Percentiles rank a stretch among this genome's conserved stretches.
phyloP scores from a whole-genome alignment of 30 jellyfish, hydroid and myxozoan species.

The Chironex yamaguchii region DNA sequence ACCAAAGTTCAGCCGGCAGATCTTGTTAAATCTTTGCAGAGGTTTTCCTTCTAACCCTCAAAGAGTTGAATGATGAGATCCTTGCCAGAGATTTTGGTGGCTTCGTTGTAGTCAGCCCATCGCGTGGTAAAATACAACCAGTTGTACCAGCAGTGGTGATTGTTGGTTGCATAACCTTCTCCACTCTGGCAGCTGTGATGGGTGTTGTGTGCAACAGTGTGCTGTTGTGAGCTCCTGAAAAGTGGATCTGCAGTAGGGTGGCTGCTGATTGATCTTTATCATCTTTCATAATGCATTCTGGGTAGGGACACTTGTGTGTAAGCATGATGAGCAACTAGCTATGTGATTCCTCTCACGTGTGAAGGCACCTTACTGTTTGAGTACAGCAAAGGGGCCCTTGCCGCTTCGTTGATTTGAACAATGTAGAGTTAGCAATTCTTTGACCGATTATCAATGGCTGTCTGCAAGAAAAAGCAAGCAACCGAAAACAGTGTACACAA shows the following conservation, averaged over 20 bases:
- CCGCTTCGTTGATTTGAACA: no score
- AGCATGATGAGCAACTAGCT: background rate
- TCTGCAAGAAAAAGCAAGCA: no score
- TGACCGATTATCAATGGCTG: no score
- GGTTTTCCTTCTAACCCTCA: background rate
- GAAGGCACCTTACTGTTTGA: no score
- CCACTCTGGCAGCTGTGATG: background rate
- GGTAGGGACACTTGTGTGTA: background rate
- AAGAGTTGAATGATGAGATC: conserved; percentile 11
- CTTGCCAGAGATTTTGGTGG: background rate
- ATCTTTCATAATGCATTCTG: background rate
- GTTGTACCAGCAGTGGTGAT: background rate
- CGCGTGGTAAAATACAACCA: conserved; percentile 8
- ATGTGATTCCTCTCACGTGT: no score
- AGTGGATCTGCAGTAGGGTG: background rate
- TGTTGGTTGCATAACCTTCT: background rate
- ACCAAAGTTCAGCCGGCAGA: background rate
- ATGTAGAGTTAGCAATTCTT: no score
- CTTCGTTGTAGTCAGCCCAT: background rate
- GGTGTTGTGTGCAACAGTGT: conserved; percentile 5
- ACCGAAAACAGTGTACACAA: no score
- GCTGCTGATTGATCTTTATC: conserved; percentile 1
- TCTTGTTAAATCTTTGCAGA: background rate
- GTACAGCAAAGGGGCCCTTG: no score
- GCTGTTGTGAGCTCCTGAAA: background rate